A percentile compares a stretch with the other conserved stretches of the same genome.
Conservation (phyloP, 2,888 invertebrate genomes). For the Caenorhabditis sp. region DNA sequence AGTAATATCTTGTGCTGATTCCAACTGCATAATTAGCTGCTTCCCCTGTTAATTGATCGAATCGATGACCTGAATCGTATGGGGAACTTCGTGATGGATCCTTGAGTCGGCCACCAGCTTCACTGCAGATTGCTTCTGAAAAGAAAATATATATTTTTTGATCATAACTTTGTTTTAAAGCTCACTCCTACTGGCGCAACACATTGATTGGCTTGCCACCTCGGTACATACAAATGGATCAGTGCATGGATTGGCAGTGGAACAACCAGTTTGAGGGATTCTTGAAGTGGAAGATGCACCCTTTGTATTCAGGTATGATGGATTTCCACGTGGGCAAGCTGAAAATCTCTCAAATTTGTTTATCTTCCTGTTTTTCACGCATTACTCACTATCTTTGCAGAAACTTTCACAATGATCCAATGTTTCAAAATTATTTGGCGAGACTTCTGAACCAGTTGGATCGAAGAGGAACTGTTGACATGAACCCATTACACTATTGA, state of each 20-base stretch:
- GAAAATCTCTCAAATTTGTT: slow-evolving; percentile 9
- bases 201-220: slow-evolving; percentile 52
- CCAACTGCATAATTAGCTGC: slow-evolving; percentile 51
- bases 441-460: slow-evolving; percentile 50
- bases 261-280: slow-evolving; percentile 49
- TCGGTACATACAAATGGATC: slow-evolving; percentile 55
- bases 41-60: slow-evolving; percentile 54
- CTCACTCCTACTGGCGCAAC: slow-evolving; percentile 55
- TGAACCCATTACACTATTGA: slow-evolving; percentile 54
- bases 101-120: slow-evolving; percentile 44
- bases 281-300: slow-evolving; percentile 22
- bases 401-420: slow-evolving; percentile 56
- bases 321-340: slow-evolving; percentile 58
- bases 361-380: background rate
- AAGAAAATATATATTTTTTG: background rate
- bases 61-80: slow-evolving; percentile 51
- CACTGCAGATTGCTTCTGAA: slow-evolving; percentile 53
- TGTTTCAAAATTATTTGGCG: slow-evolving; percentile 58
- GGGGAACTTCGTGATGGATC: slow-evolving; percentile 38
- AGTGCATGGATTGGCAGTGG: slow-evolving; percentile 49
- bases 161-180: slow-evolving; percentile 4
- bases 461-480: slow-evolving; percentile 61
- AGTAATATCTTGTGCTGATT: slow-evolving; percentile 53
- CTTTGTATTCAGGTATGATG: slow-evolving; percentile 46
- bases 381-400: slow-evolving; percentile 53